Evolutionary conservation across 2,113 vertebrate species (phyloP).

Genomic region (Helogale parvula): DNA sequence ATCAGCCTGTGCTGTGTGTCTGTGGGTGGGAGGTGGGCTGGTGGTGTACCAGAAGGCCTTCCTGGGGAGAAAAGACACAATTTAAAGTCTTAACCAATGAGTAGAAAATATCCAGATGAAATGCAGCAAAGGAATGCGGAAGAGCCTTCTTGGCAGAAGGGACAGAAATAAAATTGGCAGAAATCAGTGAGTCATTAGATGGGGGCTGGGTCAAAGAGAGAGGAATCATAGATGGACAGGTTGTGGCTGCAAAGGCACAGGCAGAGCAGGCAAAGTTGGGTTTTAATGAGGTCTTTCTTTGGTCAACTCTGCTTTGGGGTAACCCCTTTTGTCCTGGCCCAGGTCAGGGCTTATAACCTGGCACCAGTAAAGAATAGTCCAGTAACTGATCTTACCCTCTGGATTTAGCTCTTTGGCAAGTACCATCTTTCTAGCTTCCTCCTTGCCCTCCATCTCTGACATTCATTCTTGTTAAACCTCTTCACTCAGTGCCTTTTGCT

Average conservation of each 20-base stretch:
- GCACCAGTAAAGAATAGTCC: not conserved
- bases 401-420: not conserved
- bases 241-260: not conserved
- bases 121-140: not conserved
- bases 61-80: not conserved
- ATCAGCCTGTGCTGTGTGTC: not conserved
- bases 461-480: not conserved
- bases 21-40: not conserved
- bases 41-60: not conserved
- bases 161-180: slow-evolving; percentile 25
- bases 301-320: not conserved
- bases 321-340: not conserved
- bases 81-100: not conserved
- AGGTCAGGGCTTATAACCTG: not conserved
- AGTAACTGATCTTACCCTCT: slow-evolving; percentile 5
- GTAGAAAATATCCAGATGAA: not conserved
- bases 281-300: not conserved
- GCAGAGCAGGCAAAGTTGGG: not conserved
- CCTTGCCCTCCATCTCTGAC: not conserved
- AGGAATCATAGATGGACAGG: not conserved
- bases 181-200: not conserved
- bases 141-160: slow-evolving; percentile 45
- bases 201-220: not conserved
- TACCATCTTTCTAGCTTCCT: not conserved
- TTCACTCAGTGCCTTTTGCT: slow-evolving; percentile 11